Evolutionary conservation across 2,113 vertebrate species (phyloP), one percentile per base, ranked within the genome.

Genomic region (Haemorhous mexicanus): DNA sequence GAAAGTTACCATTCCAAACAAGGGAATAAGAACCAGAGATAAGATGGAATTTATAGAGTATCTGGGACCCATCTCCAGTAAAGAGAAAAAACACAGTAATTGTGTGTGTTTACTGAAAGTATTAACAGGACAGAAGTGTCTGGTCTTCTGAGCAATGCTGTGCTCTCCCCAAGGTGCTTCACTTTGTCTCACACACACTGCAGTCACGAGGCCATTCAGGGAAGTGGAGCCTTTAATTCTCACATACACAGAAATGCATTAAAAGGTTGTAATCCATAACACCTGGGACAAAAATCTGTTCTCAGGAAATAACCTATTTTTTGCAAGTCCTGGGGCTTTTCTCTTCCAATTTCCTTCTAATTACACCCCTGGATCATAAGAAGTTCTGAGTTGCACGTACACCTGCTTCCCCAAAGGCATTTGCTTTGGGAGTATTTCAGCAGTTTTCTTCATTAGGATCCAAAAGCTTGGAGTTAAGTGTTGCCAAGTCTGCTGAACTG

Each of bases 401-500:
- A 89, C 35, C 55, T 91, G 84, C 76, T 84, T 89, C 75, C 87
- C 82, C 59, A 82, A 76, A 90, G 84, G 72, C 64, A 78, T 92
- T 89, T 92, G 73, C 23, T 94, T 73, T n/a, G 47, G 56, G 43
- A 89, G n/a, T 16, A 78, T 77, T 93, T 86, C 70, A 84, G 70
- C 47, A 67, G 47, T 64, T 95, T 88, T 96, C 90, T 95, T 96
- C 95, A 70, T 84, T 15, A 90, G 77, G 70, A 92, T 95, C 75
- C 91, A 93, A 9, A 74, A 6, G 33, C 44, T 75, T 41, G 43
- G 61, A 91, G 56, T 30, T 75, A 95, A 52, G 24, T 12, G 43
- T 78, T 72, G 75, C 44, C 88, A 96, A 53, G 55, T 81, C 61
- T 49, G 68, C 68, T 80, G 83, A 95, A 92, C 72, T 37, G 79